A percentile compares a stretch with the other conserved stretches of the same genome.
Conservation (phyloP, 2,888 invertebrate genomes). For the Cantharis flavilabris region DNA sequence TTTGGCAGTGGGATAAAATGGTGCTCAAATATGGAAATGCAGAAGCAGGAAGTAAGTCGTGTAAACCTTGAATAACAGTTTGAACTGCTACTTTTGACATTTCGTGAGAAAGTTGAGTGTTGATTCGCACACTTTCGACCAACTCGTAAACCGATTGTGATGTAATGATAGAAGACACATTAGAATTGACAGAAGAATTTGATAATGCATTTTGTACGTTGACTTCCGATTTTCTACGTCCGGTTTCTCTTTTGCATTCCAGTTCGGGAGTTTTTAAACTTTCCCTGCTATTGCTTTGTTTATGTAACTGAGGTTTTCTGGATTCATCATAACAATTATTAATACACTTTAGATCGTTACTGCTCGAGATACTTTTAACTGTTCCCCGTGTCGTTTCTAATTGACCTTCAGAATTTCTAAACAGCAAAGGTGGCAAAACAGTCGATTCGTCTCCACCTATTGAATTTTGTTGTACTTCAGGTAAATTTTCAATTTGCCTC, state of each 20-base stretch:
- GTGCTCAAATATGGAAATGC: slow-evolving; percentile 64
- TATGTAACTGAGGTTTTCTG: slow-evolving; percentile 40
- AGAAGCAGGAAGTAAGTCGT: slow-evolving; percentile 62
- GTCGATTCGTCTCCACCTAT: slow-evolving; percentile 44
- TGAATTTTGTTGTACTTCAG: slow-evolving; percentile 44
- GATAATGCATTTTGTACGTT: slow-evolving; percentile 20
- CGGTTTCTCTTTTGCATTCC: slow-evolving; percentile 44
- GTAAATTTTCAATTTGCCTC: slow-evolving; percentile 59
- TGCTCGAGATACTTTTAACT: neutral
- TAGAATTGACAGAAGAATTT: slow-evolving; percentile 23
- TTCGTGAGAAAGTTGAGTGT: slow-evolving; percentile 85
- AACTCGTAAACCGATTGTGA: slow-evolving; percentile 71
- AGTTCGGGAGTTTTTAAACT: slow-evolving; percentile 46
- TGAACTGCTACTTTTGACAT: slow-evolving; percentile 83
- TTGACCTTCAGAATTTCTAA: slow-evolving; percentile 49
- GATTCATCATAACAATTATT: slow-evolving; percentile 7
- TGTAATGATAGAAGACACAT: slow-evolving; percentile 57
- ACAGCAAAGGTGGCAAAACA: slow-evolving; percentile 44
- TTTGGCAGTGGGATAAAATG: slow-evolving; percentile 62
- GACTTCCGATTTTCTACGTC: slow-evolving; percentile 43
- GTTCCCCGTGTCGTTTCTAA: slow-evolving; percentile 38
- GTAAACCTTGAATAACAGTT: slow-evolving; percentile 67
- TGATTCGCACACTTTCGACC: slow-evolving; percentile 78
- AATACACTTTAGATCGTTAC: neutral
- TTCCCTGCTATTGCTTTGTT: slow-evolving; percentile 38